phyloP scores from a whole-genome alignment of 2,888 invertebrate genomes.

The Plagodis pulveraria region DNA sequence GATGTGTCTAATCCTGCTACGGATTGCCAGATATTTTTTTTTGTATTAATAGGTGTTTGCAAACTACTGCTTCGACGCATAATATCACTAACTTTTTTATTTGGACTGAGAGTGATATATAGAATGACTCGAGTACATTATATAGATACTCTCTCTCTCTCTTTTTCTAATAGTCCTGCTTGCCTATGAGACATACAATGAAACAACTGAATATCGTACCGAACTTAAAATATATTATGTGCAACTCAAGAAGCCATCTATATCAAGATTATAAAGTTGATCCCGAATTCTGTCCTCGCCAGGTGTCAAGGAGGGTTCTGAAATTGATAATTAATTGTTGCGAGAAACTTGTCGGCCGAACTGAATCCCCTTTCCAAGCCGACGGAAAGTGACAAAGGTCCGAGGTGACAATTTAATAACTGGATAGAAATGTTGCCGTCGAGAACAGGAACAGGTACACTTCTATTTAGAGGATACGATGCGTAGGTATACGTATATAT shows the following conservation, averaged over 20 bases:
- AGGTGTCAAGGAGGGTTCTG: constrained; percentile 72
- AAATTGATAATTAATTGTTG: constrained; percentile 83
- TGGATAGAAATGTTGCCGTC: constrained; percentile 63
- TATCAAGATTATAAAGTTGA: constrained; percentile 28
- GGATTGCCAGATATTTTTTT: too few relatives aligned
- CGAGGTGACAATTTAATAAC: constrained; percentile 81
- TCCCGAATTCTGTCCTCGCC: constrained; percentile 43
- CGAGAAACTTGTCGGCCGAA: constrained; percentile 77
- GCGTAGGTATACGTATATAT: background rate
- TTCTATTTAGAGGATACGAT: constrained; percentile 1
- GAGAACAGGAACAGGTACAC: constrained; percentile 28
- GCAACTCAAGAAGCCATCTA: constrained; percentile 27
- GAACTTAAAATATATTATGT: too few relatives aligned
- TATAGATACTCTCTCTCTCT: too few relatives aligned
- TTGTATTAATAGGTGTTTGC: too few relatives aligned
- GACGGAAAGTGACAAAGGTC: constrained; percentile 63
- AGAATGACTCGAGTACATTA: too few relatives aligned
- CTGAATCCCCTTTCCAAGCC: constrained; percentile 78
- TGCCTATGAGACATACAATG: too few relatives aligned
- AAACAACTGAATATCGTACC: too few relatives aligned
- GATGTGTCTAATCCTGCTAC: too few relatives aligned
- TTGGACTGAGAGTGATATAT: too few relatives aligned
- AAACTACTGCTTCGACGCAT: too few relatives aligned
- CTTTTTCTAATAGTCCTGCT: too few relatives aligned
- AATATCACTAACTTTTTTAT: too few relatives aligned